phyloP scores from a whole-genome alignment of 2,888 invertebrate genomes.

The Bombylius discolor region DNA sequence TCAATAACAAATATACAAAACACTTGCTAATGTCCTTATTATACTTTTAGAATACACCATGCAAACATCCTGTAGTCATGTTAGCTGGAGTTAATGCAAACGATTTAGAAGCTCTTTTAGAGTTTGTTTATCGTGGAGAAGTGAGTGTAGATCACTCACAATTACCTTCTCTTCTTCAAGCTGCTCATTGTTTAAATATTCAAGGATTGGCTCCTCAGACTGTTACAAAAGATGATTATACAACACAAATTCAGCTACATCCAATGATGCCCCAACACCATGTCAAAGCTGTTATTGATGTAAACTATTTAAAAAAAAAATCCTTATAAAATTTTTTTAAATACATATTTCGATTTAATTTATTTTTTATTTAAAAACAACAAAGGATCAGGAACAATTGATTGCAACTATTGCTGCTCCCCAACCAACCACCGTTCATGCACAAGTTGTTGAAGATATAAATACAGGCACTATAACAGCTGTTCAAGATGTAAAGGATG shows the following conservation, averaged over 20 bases:
- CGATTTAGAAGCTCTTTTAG: conserved; percentile 47
- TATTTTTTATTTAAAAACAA: neutral
- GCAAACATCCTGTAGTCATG: conserved; percentile 52
- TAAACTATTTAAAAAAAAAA: conserved; percentile 1
- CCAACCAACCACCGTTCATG: conserved; percentile 35
- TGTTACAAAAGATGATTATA: conserved; percentile 37
- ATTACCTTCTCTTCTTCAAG: conserved; percentile 46
- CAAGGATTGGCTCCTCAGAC: conserved; percentile 45
- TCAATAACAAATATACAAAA: too few species aligned
- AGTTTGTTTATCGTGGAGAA: conserved; percentile 50
- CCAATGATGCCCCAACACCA: conserved; percentile 37
- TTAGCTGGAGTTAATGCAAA: conserved; percentile 47
- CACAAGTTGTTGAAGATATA: conserved; percentile 36
- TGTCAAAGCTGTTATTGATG: conserved; percentile 24
- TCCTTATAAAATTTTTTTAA: neutral
- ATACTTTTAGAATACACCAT: conserved; percentile 42
- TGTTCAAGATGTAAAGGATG: conserved; percentile 29
- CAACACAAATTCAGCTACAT: conserved; percentile 36
- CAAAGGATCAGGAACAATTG: conserved; percentile 32
- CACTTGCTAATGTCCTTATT: too few species aligned
- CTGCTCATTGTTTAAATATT: conserved; percentile 48
- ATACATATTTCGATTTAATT: conserved; percentile 1
- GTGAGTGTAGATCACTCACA: conserved; percentile 49
- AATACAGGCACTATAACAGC: conserved; percentile 34
- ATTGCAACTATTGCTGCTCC: conserved; percentile 35